Percentiles rank a stretch among this genome's conserved stretches.
Conservation (phyloP, 2,797 vertebrate species). For the Vultur gryphus region DNA sequence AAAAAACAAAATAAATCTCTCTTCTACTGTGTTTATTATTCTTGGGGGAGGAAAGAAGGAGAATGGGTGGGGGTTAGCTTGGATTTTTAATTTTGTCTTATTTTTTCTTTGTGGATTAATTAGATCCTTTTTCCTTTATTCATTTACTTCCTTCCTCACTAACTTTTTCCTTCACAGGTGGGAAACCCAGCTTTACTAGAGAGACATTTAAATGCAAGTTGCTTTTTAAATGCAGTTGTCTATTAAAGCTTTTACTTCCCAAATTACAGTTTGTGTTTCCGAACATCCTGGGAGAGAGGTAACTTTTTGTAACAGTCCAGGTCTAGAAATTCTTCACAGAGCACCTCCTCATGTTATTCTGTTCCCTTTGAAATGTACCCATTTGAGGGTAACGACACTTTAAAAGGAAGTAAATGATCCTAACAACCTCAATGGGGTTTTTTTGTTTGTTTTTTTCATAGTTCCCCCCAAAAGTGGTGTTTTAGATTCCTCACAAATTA, state of each 20-base stretch:
- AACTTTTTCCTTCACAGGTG: background rate
- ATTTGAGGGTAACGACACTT: background rate
- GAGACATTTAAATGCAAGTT: background rate
- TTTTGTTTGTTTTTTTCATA: background rate
- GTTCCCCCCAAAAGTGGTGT: background rate
- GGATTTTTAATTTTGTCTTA: background rate
- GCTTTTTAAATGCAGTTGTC: background rate
- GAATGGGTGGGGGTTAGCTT: fast-evolving
- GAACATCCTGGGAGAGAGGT: background rate
- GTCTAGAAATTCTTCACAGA: background rate
- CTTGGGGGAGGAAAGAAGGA: background rate
- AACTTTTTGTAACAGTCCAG: background rate
- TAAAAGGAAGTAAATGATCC: background rate
- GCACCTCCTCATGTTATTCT: background rate
- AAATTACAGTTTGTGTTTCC: background rate
- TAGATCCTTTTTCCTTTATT: background rate
- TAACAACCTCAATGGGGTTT: background rate
- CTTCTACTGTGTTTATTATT: background rate
- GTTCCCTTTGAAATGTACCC: background rate
- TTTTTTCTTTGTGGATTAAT: background rate
- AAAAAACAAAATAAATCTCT: background rate
- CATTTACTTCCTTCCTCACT: background rate
- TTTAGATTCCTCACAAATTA: background rate
- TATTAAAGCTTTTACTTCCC: background rate
- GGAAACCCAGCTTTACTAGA: background rate